Evolutionary conservation across 2,113 vertebrate species (phyloP), one percentile per base, ranked within the genome.

Genomic region (Regulus satrapa): DNA sequence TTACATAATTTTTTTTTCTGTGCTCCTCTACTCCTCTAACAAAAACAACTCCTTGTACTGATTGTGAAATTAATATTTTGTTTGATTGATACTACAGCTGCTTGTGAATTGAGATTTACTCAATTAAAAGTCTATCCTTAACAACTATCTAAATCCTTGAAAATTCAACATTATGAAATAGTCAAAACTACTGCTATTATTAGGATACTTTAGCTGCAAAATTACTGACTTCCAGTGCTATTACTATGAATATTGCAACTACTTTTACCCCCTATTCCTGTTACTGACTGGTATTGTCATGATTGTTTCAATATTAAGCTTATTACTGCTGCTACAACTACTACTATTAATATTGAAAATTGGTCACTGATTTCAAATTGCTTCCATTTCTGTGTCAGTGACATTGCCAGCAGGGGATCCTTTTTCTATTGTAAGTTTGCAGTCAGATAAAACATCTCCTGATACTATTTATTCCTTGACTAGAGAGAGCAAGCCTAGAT

Each of bases 351-450:
- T 72, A 49, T 19, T 52, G 66, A 49, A 85, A 48, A 78, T 43
- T 88, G 38, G 25, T 69, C 14, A 29, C 12, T 3, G 8, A 3
- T 48, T 88, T 81, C 36, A 85, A 88, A 66, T 48, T 61, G 9
- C 17, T 81, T 85, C 46, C 8, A 20, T 81, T 77, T 77, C 51
- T 66, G 59, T 79, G 9, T 45, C 32, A 72, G 41, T 51, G 54
- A 12, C 36, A 31, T 41, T 26, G 13, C 14, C 21, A 36, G 8
- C 6, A 56, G 34, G 9, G 12, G 18, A 41, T 21, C 15, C 25
- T 83, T 54, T 54, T 82, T 34, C 48, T 61, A 2, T 52, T 4
- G 0, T 26, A 75, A 21, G 3, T n/a, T 48, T 1, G 1, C 4
- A 8, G 34, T 31, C 25, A 89, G 13, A 59, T 36, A 54, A 89